Evolutionary conservation across 1,140 invertebrate species (phyloP).

Genomic region (Alviniconcha marisindica): DNA sequence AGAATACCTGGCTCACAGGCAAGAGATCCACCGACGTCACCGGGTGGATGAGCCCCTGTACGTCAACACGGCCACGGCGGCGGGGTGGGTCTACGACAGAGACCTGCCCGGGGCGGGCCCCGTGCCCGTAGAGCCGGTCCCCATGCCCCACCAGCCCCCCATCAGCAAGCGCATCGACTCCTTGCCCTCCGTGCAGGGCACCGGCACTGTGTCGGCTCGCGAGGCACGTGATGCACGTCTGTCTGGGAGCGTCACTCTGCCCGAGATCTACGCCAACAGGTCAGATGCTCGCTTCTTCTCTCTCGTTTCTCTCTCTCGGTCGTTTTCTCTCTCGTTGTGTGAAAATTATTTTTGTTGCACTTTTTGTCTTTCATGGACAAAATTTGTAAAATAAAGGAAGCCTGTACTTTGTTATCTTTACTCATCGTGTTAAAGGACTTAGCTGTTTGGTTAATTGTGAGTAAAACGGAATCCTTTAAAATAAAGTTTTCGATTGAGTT

Average conservation of each 20-base stretch:
- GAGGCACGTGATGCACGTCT: slow-evolving; percentile 54
- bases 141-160: slow-evolving; percentile 36
- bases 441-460: no score
- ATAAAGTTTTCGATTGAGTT: no score
- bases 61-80: slow-evolving; percentile 36
- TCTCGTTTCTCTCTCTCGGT: neutral
- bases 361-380: no score
- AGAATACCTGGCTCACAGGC: slow-evolving; percentile 72
- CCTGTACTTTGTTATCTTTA: no score
- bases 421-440: no score
- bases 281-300: slow-evolving; percentile 34
- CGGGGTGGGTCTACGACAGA: slow-evolving; percentile 26
- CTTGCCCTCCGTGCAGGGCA: slow-evolving; percentile 36
- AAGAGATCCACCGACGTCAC: slow-evolving; percentile 55
- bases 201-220: neutral
- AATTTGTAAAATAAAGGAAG: no score
- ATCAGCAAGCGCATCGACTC: slow-evolving; percentile 46
- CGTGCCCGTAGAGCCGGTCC: slow-evolving; percentile 14
- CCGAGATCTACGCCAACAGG: slow-evolving; percentile 62
- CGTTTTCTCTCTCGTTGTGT: neutral
- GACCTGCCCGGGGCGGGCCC: slow-evolving; percentile 3
- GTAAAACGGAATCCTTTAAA: no score
- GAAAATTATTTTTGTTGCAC: neutral
- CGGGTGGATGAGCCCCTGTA: slow-evolving; percentile 52
- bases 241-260: slow-evolving; percentile 68